phyloP scores from a whole-genome alignment of 2,888 invertebrate species.

The Heliconius charithonia region DNA sequence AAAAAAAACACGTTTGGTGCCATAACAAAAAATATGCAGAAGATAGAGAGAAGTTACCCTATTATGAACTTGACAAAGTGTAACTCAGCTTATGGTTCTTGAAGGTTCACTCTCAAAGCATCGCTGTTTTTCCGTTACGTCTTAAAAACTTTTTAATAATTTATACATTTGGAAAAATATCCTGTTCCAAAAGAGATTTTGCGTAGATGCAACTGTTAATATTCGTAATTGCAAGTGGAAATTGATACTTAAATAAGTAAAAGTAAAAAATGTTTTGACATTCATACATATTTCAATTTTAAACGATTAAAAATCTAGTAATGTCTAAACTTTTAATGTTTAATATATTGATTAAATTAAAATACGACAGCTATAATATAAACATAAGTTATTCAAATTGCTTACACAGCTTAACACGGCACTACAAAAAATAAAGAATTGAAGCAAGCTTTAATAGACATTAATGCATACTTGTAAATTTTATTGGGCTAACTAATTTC shows the following conservation, averaged over 20 bases:
- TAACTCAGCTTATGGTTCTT: no score
- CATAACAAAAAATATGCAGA: no score
- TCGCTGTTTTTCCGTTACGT: no score
- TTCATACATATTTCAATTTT: neutral
- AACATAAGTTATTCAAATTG: constrained; percentile 17
- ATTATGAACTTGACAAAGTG: no score
- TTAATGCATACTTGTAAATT: neutral
- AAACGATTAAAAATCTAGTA: no score
- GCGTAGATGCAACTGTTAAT: neutral
- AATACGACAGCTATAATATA: neutral
- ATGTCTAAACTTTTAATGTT: neutral
- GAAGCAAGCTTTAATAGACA: constrained; percentile 27
- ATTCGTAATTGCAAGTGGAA: neutral
- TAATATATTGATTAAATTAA: neutral
- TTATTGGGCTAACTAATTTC: neutral
- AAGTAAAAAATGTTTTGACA: neutral
- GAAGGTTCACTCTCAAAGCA: no score
- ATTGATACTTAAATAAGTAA: neutral
- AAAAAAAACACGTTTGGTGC: no score
- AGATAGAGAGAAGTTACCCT: no score
- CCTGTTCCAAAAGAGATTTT: neutral
- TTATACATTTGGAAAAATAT: neutral
- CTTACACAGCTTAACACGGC: constrained; percentile 40
- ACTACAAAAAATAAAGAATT: constrained; percentile 20
- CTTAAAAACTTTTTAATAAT: no score